Evolutionary conservation across 2,888 invertebrate genomes (phyloP).

Genomic region (Schrankia costaestrigalis): DNA sequence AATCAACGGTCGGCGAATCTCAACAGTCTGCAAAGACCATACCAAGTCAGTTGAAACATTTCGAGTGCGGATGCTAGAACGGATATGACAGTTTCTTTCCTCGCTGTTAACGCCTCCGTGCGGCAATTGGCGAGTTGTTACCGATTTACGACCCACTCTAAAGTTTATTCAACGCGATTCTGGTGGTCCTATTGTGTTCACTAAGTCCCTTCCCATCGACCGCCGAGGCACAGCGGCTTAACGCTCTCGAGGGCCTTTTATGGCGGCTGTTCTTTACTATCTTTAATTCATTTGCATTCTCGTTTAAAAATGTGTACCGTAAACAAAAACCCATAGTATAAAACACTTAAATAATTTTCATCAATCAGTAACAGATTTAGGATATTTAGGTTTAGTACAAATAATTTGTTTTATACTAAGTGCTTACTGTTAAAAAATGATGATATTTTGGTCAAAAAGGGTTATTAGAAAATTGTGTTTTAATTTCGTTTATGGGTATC

Average conservation of each 20-base stretch:
- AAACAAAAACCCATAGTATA: constrained; percentile 41
- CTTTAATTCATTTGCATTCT: constrained; percentile 64
- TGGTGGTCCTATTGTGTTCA: constrained; percentile 77
- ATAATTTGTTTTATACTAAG: too few species aligned
- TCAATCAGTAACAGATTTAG: too few species aligned
- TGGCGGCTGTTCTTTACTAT: constrained; percentile 59
- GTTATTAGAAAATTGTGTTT: too few species aligned
- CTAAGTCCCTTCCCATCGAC: constrained; percentile 51
- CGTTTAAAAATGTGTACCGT: constrained; percentile 56
- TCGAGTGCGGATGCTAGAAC: constrained; percentile 77
- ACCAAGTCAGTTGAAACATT: constrained; percentile 43
- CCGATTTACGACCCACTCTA: constrained; percentile 75
- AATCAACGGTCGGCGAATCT: constrained; percentile 4
- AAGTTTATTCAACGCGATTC: constrained; percentile 70
- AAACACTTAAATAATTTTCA: constrained; percentile 42
- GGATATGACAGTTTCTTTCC: constrained; percentile 67
- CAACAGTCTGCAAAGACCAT: constrained; percentile 31
- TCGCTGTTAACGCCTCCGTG: constrained; percentile 75
- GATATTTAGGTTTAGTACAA: too few species aligned
- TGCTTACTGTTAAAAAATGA: too few species aligned
- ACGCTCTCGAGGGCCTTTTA: constrained; percentile 60
- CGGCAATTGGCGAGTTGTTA: constrained; percentile 76
- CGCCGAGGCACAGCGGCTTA: constrained; percentile 49
- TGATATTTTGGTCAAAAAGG: too few species aligned
- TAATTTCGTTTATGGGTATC: too few species aligned